A percentile compares a stretch with the other conserved stretches of the same genome.
Evolutionary conservation across 2,113 vertebrate genomes (phyloP).

Genomic region (Bos javanicus): DNA sequence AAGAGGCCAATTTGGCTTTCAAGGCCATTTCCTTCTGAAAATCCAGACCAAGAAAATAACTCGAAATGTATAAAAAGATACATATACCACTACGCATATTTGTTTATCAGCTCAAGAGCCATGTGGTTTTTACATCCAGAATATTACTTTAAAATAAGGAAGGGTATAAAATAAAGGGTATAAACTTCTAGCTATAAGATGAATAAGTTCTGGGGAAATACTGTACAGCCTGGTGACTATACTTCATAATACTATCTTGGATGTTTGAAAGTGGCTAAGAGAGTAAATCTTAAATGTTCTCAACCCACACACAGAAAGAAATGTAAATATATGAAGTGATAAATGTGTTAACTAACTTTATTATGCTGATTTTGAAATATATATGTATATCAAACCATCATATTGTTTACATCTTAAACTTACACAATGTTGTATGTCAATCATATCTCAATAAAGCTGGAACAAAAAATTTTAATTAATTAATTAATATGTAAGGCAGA

Average conservation of each 20-base stretch:
- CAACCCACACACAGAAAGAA: not conserved
- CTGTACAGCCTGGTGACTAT: not conserved
- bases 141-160: not conserved
- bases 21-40: conserved; percentile 9
- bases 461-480: not conserved
- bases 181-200: not conserved
- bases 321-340: not conserved
- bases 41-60: not conserved
- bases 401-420: not conserved
- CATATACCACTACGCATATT: not conserved
- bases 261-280: not conserved
- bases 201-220: not conserved
- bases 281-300: not conserved
- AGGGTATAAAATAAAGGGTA: not conserved
- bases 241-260: not conserved
- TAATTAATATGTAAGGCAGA: not conserved
- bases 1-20: not conserved
- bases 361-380: not conserved
- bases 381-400: not conserved
- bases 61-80: not conserved
- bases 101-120: not conserved
- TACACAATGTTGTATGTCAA: not conserved
- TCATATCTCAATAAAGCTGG: not conserved
- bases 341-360: not conserved
- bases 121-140: not conserved